Evolutionary conservation across 2,888 invertebrate genomes (phyloP).

Genomic region (Patella ulyssiponensis): DNA sequence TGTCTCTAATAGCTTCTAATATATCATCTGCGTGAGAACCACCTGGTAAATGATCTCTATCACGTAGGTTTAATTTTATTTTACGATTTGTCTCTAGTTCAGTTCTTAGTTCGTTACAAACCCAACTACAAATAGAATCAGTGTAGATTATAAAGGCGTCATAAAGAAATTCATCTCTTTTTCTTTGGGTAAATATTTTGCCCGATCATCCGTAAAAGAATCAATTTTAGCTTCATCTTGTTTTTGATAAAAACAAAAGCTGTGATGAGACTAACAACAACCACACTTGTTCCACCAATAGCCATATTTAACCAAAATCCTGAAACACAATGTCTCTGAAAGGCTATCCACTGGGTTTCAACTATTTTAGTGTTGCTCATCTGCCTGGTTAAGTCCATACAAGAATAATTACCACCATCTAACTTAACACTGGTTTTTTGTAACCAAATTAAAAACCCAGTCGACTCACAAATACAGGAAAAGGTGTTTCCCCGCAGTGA

Average conservation of each 20-base stretch:
- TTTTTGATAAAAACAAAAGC: background rate
- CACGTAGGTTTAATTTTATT: background rate
- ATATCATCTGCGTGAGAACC: background rate
- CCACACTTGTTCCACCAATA: background rate
- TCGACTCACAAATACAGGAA: background rate
- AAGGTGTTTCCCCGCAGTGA: background rate
- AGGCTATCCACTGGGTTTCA: background rate
- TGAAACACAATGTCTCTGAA: background rate
- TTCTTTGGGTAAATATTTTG: background rate
- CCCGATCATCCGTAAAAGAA: background rate
- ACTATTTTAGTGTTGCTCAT: background rate
- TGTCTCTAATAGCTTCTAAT: background rate
- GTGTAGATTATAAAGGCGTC: background rate
- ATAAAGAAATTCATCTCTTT: background rate
- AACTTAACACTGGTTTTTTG: background rate
- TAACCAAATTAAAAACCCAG: background rate
- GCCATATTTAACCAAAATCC: slow-evolving; percentile 2
- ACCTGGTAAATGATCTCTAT: background rate
- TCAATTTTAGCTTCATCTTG: background rate
- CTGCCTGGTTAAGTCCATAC: background rate
- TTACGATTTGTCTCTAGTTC: background rate
- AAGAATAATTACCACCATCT: background rate
- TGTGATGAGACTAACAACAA: background rate
- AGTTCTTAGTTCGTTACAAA: background rate
- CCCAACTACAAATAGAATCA: background rate